Evolutionary conservation across 2,113 vertebrate genomes (phyloP).

Genomic region (Melanotaenia duboulayi): DNA sequence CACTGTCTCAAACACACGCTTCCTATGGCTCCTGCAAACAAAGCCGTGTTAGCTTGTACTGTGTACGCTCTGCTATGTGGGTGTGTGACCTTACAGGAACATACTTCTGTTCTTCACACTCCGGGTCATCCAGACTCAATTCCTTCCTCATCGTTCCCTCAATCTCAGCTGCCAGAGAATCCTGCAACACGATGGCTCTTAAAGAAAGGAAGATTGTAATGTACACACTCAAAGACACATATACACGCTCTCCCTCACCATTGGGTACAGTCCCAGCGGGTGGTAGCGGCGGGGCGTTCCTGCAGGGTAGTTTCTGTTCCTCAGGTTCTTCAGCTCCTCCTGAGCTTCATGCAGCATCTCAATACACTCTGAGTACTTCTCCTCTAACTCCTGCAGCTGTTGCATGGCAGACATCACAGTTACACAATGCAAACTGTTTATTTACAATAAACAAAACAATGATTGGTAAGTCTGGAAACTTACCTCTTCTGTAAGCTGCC

Average conservation of each 20-base stretch:
- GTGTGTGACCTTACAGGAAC: neutral
- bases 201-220: neutral
- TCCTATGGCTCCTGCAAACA: conserved; percentile 85
- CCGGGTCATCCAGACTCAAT: conserved; percentile 89
- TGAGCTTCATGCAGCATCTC: conserved; percentile 99
- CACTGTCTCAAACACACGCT: conserved; percentile 94
- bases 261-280: conserved; percentile 91
- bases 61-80: neutral
- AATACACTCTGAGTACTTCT: conserved; percentile 96
- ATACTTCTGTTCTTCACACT: conserved; percentile 87
- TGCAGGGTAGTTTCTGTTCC: conserved; percentile 89
- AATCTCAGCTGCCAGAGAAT: conserved; percentile 97
- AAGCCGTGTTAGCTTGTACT: neutral
- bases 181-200: conserved; percentile 79
- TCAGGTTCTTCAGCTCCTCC: conserved; percentile 96
- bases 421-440: neutral
- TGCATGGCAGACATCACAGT: neutral
- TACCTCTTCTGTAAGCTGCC: conserved; percentile 94
- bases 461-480: neutral
- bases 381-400: conserved; percentile 94
- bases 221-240: neutral
- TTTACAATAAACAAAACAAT: neutral
- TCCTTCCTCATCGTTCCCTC: conserved; percentile 98
- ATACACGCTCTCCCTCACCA: conserved; percentile 82
- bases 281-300: conserved; percentile 91